Evolutionary conservation across 2,888 invertebrate species (phyloP).

Genomic region (Disparrhopalites patrizii): DNA sequence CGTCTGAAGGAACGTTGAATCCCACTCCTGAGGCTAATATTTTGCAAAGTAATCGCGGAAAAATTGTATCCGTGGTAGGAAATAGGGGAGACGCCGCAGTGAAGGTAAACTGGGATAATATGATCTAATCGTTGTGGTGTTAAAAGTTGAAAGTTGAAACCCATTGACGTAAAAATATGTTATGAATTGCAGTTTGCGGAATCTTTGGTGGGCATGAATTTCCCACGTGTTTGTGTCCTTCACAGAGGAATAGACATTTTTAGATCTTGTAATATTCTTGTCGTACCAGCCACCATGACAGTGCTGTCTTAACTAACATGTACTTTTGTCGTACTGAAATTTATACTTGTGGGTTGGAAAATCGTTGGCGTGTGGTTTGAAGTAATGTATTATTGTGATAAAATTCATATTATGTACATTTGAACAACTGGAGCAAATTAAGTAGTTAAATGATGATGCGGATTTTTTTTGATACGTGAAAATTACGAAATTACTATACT

Average conservation of each 20-base stretch:
- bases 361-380: too few species aligned
- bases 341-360: too few species aligned
- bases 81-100: slow-evolving; percentile 67
- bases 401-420: too few species aligned
- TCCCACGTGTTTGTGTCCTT: slow-evolving; percentile 74
- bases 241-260: slow-evolving; percentile 84
- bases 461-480: too few species aligned
- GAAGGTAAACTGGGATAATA: slow-evolving; percentile 49
- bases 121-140: neutral
- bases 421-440: too few species aligned
- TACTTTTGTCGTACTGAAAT: too few species aligned
- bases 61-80: slow-evolving; percentile 73
- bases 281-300: slow-evolving; percentile 52
- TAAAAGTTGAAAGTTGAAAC: too few species aligned
- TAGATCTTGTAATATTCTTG: slow-evolving; percentile 53
- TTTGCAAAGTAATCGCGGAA: slow-evolving; percentile 60
- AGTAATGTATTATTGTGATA: too few species aligned
- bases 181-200: slow-evolving; percentile 69
- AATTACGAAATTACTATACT: too few species aligned
- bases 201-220: slow-evolving; percentile 71
- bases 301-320: too few species aligned
- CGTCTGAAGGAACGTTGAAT: slow-evolving; percentile 64
- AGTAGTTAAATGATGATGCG: too few species aligned
- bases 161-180: neutral
- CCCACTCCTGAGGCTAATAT: slow-evolving; percentile 59